Conservation (phyloP, 2,797 vertebrate genomes). For the Crenuchus spilurus region DNA sequence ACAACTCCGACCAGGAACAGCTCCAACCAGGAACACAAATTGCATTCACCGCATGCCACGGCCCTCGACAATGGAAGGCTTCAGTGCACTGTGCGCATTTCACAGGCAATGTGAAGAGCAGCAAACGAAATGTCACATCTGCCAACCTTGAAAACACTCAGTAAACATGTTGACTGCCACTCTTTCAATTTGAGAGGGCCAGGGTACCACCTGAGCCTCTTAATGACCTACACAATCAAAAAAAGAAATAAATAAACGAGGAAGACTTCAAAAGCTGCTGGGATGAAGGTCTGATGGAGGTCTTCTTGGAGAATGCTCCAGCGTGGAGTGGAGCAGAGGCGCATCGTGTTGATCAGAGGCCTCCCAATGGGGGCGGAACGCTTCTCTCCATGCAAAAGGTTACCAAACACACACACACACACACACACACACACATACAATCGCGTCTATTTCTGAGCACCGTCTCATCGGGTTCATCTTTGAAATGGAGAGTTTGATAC, state of each 20-base stretch:
- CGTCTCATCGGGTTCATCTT: slow-evolving; percentile 57
- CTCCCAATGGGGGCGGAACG: not conserved
- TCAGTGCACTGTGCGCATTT: slow-evolving; percentile 26
- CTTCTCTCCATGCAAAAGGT: slow-evolving; percentile 20
- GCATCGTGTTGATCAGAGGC: slow-evolving; percentile 30
- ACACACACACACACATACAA: slow-evolving; percentile 5
- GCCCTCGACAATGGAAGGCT: slow-evolving; percentile 23
- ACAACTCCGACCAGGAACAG: slow-evolving; percentile 10
- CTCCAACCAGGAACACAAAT: slow-evolving; percentile 13
- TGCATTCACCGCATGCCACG: not conserved
- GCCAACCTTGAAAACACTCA: slow-evolving; percentile 58
- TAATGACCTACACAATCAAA: slow-evolving; percentile 30
- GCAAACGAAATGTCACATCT: slow-evolving; percentile 26
- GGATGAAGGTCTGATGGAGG: slow-evolving; percentile 31
- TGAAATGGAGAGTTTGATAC: slow-evolving; percentile 72
- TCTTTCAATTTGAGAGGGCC: slow-evolving; percentile 58
- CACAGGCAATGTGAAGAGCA: slow-evolving; percentile 30
- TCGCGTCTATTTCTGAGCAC: slow-evolving; percentile 24
- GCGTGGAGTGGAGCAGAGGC: slow-evolving; percentile 26
- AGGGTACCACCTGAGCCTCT: slow-evolving; percentile 60
- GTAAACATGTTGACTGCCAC: slow-evolving; percentile 59
- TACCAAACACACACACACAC: not conserved
- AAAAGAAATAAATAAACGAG: not conserved
- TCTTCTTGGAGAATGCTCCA: slow-evolving; percentile 31
- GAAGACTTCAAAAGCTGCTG: slow-evolving; percentile 5